Evolutionary conservation across 1,140 invertebrate genomes (phyloP).

Genomic region (Achatina immaculata): DNA sequence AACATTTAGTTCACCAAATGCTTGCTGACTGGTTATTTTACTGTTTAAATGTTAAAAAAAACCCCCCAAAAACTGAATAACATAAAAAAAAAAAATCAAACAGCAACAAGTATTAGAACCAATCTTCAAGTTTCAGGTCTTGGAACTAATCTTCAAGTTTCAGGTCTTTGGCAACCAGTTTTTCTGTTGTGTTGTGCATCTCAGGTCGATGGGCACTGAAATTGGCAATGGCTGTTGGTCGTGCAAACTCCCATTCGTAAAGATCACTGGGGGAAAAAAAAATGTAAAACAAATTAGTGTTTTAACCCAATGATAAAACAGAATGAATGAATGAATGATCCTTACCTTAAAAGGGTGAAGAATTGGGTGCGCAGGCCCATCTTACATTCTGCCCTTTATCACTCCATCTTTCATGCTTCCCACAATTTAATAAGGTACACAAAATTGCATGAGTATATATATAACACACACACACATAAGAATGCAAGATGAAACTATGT

Average conservation of each 20-base stretch:
- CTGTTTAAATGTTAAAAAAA: neutral
- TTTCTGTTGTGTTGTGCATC: constrained; percentile 87
- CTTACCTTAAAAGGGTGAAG: too few species aligned
- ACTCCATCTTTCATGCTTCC: too few species aligned
- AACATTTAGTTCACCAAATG: too few species aligned
- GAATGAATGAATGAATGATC: neutral
- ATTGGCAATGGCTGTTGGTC: constrained; percentile 79
- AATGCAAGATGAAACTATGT: too few species aligned
- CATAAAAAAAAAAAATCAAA: neutral
- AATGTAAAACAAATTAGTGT: neutral
- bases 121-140: constrained; percentile 72
- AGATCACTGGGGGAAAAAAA: constrained; percentile 77
- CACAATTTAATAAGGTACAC: too few species aligned
- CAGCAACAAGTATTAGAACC: neutral
- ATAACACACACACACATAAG: too few species aligned
- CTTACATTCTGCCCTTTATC: too few species aligned
- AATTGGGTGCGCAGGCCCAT: too few species aligned
- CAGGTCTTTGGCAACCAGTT: constrained; percentile 83
- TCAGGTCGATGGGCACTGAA: constrained; percentile 79
- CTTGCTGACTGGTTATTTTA: neutral
- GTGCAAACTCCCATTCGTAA: constrained; percentile 81
- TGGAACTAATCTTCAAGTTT: constrained; percentile 70
- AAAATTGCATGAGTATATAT: too few species aligned
- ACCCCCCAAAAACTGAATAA: neutral
- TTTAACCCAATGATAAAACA: neutral